These are phyloP conservation scores for Holocentrus rufus DNA, from an alignment of 2,797 vertebrate species.

Conservation along the genomic window DNA sequence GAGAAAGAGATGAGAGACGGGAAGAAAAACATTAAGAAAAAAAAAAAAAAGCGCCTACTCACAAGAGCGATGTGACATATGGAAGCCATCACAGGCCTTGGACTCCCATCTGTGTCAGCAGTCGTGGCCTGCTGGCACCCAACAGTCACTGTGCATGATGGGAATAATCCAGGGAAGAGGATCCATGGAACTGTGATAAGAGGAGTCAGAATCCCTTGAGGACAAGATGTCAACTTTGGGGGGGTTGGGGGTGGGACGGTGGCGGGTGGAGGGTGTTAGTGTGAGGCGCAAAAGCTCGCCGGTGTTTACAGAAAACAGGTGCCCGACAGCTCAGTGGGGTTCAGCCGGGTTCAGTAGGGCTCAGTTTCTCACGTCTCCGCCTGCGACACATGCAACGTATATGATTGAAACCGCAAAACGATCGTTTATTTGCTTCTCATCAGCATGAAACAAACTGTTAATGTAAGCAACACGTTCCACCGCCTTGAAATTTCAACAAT, in stretches of 20 bases:
- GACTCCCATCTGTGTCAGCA: conserved; percentile 79
- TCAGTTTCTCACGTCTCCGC: conserved; percentile 67
- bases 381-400: conserved; percentile 44
- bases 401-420: conserved; percentile 25
- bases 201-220: conserved; percentile 70
- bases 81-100: conserved; percentile 80
- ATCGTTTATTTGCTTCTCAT: conserved; percentile 47
- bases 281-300: conserved; percentile 66
- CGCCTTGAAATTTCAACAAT: conserved; percentile 52
- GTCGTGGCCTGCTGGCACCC: conserved; percentile 79
- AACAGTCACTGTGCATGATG: conserved; percentile 73
- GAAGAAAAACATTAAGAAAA: conserved; percentile 72
- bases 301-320: conserved; percentile 81
- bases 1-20: conserved; percentile 74
- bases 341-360: conserved; percentile 63
- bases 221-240: conserved; percentile 54
- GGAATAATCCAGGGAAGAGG: conserved; percentile 80
- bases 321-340: conserved; percentile 65
- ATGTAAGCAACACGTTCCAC: conserved; percentile 56
- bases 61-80: conserved; percentile 78
- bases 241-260: conserved; percentile 29
- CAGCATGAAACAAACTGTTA: conserved; percentile 42
- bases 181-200: conserved; percentile 76
- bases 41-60: conserved; percentile 44
- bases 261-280: conserved; percentile 43